phyloP scores from a whole-genome alignment of 2,888 invertebrate species.

The Mythimna ferrago region DNA sequence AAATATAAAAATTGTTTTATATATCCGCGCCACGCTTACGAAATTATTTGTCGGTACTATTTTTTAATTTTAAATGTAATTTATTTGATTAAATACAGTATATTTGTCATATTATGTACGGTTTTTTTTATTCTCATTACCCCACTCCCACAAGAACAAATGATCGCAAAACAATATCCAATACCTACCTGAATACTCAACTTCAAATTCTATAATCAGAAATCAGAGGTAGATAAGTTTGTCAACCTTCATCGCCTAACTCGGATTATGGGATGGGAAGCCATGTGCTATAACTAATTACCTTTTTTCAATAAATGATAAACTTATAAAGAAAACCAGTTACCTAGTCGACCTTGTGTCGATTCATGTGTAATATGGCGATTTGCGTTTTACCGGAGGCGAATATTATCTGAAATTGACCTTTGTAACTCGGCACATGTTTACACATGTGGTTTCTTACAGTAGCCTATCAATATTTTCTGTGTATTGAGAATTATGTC shows the following conservation, averaged over 20 bases:
- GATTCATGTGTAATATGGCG: not conserved
- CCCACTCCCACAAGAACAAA: not conserved
- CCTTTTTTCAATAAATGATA: too few species aligned
- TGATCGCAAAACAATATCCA: not conserved
- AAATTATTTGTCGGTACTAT: conserved; percentile 84
- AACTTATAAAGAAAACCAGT: not conserved
- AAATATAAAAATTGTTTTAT: conserved; percentile 75
- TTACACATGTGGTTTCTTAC: conserved; percentile 2
- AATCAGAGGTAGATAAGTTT: too few species aligned
- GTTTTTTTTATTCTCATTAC: conserved; percentile 16
- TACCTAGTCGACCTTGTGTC: not conserved
- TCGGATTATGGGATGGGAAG: too few species aligned
- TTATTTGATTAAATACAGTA: conserved; percentile 89
- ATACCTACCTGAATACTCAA: too few species aligned
- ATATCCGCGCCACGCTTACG: conserved; percentile 74
- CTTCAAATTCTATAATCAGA: too few species aligned
- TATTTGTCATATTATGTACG: conserved; percentile 83
- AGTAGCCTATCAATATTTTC: conserved; percentile 18
- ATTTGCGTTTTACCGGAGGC: not conserved
- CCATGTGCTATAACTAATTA: too few species aligned
- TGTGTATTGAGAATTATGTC: conserved; percentile 1
- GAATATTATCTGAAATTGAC: not conserved
- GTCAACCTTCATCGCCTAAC: too few species aligned
- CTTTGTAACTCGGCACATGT: conserved; percentile 6
- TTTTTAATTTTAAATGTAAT: conserved; percentile 87